phyloP scores from a whole-genome alignment of 2,888 invertebrate genomes.

The Oscheius sp. region DNA sequence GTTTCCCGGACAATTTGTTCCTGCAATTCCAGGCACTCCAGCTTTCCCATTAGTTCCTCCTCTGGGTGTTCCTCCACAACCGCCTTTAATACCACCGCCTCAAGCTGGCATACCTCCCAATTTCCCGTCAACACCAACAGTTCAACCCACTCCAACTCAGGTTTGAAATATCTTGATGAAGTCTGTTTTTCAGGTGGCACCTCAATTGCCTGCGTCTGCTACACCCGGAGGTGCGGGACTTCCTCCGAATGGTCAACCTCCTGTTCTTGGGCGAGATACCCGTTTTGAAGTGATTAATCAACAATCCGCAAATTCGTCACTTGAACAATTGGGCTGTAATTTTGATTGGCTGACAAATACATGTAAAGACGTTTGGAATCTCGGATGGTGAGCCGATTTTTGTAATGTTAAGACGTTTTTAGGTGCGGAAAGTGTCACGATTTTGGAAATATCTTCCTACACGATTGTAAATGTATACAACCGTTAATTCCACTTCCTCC shows the following conservation, averaged over 20 bases:
- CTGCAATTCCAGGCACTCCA: slow-evolving; percentile 18
- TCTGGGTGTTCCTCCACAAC: slow-evolving; percentile 37
- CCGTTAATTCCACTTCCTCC: slow-evolving; percentile 46
- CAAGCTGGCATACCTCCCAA: slow-evolving; percentile 3
- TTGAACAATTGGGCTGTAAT: slow-evolving; percentile 66
- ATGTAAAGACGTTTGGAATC: slow-evolving; percentile 63
- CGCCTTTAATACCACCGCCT: slow-evolving; percentile 2
- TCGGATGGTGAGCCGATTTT: slow-evolving; percentile 41
- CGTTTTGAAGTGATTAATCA: slow-evolving; percentile 29
- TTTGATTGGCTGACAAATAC: slow-evolving; percentile 64
- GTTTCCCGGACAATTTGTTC: not conserved
- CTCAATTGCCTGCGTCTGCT: not conserved
- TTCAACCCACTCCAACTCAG: not conserved
- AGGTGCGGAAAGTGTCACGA: slow-evolving; percentile 64
- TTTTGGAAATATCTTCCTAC: slow-evolving; percentile 66
- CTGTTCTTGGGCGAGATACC: not conserved
- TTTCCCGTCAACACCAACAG: not conserved
- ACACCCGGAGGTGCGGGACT: not conserved
- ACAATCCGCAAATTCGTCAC: slow-evolving; percentile 35
- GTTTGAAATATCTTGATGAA: not conserved
- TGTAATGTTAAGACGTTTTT: not conserved
- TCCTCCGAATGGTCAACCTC: slow-evolving; percentile 7
- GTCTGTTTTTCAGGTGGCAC: not conserved
- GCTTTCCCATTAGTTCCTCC: slow-evolving; percentile 24
- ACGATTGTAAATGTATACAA: slow-evolving; percentile 65